phyloP scores from a whole-genome alignment of 2,888 invertebrate genomes.

The Argynnis bischoffii region DNA sequence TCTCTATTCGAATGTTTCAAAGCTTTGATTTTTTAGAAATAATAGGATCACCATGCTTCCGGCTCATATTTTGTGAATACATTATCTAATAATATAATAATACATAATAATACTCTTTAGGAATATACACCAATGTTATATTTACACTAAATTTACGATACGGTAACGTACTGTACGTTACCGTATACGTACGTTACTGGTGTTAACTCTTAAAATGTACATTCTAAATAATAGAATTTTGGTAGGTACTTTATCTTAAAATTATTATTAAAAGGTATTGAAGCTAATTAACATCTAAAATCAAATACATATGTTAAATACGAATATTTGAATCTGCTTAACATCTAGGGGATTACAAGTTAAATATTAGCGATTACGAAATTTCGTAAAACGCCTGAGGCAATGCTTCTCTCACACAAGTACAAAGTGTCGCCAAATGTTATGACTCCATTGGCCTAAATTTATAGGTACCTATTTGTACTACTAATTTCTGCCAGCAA shows the following conservation, averaged over 20 bases:
- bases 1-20: constrained; percentile 22
- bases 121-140: no score
- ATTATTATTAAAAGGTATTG: background rate
- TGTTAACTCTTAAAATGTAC: no score
- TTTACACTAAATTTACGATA: no score
- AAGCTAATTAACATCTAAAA: constrained; percentile 2
- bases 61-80: no score
- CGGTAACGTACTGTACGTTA: no score
- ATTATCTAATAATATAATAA: no score
- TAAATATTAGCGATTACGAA: constrained; percentile 30
- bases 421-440: constrained; percentile 65
- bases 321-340: constrained; percentile 12
- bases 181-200: no score
- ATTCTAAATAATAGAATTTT: background rate
- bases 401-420: constrained; percentile 20
- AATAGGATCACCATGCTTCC: background rate
- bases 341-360: constrained; percentile 16
- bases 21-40: constrained; percentile 21
- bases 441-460: constrained; percentile 73
- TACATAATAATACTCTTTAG: no score
- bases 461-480: constrained; percentile 47
- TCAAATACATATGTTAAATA: constrained; percentile 10
- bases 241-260: background rate
- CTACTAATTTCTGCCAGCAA: no score
- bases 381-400: constrained; percentile 27